Evolutionary conservation across 2,797 vertebrate genomes (phyloP).

Genomic region (Chrosomus eos): DNA sequence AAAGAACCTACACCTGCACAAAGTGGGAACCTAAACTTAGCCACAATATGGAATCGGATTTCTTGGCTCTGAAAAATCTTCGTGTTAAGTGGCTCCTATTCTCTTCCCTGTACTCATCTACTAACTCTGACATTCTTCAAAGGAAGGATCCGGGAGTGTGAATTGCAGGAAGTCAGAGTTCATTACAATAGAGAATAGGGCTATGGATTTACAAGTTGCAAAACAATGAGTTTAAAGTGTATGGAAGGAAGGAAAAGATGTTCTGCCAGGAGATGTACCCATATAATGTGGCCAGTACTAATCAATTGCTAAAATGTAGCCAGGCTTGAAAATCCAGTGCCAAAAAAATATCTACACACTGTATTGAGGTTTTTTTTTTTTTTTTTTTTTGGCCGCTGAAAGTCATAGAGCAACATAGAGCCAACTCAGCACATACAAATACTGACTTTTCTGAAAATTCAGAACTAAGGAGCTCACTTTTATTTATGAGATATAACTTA

Average conservation of each 20-base stretch:
- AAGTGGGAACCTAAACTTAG: background rate
- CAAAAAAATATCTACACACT: background rate
- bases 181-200: conserved; percentile 51
- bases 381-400: too few species aligned
- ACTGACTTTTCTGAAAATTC: background rate
- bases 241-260: conserved; percentile 46
- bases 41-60: background rate
- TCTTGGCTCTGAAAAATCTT: background rate
- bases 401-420: background rate
- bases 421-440: background rate
- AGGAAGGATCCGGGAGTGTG: conserved; percentile 33
- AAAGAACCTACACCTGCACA: background rate
- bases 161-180: conserved; percentile 49
- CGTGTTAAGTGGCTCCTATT: conserved; percentile 4
- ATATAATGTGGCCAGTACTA: conserved; percentile 31
- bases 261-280: conserved; percentile 32
- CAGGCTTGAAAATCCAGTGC: conserved; percentile 23
- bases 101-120: background rate
- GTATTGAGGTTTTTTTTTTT: background rate
- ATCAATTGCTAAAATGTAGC: conserved; percentile 17
- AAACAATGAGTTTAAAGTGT: conserved; percentile 34
- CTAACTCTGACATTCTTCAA: conserved; percentile 12
- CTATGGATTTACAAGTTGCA: conserved; percentile 46
- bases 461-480: background rate
- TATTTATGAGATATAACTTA: background rate